Evolutionary conservation across 2,797 vertebrate genomes (phyloP), one percentile per base, ranked within the genome.

Genomic region (Smutsia temminckii): DNA sequence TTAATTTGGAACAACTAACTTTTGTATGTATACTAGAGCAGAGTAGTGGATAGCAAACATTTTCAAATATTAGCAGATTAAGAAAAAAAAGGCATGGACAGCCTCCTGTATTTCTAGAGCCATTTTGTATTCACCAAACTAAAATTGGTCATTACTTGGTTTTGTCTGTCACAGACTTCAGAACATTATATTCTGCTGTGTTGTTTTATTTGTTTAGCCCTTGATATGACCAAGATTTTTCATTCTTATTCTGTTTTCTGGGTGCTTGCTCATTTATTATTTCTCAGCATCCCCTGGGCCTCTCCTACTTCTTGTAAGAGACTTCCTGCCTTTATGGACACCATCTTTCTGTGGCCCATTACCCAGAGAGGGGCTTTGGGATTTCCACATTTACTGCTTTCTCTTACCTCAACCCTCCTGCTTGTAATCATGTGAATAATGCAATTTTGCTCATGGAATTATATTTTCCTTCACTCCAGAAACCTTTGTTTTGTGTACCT

Each of bases 401-500:
- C 12, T 91, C 37, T 37, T 92, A 68, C 92, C 49, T 77, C 93
- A 85, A 61, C 40, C 32, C 66, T 61, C 0, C n/a, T 91, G 79
- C 91, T 91, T 92, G 78, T 27, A 95, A 94, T 95, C 95, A 80
- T 75, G 23, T 78, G 93, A 96, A 74, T 93, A 96, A 93, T 61
- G 64, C 11, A 74, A 34, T 83, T 94, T 97, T 97, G 92, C 97
- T 83, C 94, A 90, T 71, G 42, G 95, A 93, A 53, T 89, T 96
- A 42, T 89, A 66, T 93, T 98, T 96, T 97, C 85, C 80, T 95
- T 79, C 72, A 91, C 91, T 96, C 97, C 91, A 92, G 87, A 97
- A 98, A 95, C 79, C 95, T 97, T 95, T 97, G 93, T 12, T 95
- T 98, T 98, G 95, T 97, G 96, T 95, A 94, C 89, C 93, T 79